Evolutionary conservation across 2,113 vertebrate species (phyloP).

Genomic region (Psephotus haematonotus): DNA sequence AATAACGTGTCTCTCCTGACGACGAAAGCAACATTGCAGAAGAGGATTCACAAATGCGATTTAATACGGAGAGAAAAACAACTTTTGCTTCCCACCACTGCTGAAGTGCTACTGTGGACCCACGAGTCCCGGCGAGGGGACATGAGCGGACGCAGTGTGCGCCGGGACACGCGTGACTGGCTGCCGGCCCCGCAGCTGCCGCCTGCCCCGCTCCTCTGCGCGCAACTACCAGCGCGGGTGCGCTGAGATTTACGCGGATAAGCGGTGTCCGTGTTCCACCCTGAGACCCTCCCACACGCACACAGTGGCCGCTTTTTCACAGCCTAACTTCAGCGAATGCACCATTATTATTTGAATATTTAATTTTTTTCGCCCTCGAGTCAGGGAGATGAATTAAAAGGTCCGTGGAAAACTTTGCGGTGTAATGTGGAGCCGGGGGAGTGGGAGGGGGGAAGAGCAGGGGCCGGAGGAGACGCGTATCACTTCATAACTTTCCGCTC

Average conservation of each 20-base stretch:
- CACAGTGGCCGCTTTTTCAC: neutral
- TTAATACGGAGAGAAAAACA: conserved; percentile 37
- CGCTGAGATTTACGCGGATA: neutral
- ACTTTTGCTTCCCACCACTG: conserved; percentile 35
- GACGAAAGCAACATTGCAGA: conserved; percentile 34
- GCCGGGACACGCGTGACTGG: neutral
- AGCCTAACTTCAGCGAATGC: neutral
- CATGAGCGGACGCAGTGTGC: neutral
- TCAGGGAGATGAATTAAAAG: conserved; percentile 15
- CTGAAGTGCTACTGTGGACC: neutral
- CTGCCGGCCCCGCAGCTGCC: neutral
- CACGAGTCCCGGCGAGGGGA: neutral
- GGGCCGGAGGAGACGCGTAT: neutral
- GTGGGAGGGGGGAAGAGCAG: neutral
- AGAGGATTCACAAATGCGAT: conserved; percentile 67
- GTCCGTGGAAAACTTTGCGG: conserved; percentile 3
- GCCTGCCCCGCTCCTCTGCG: neutral
- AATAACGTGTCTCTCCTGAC: conserved; percentile 44
- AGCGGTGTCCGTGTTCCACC: neutral
- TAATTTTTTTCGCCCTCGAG: neutral
- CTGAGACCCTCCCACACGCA: neutral
- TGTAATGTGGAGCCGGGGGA: neutral
- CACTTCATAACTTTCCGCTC: neutral
- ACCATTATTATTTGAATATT: neutral
- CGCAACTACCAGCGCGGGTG: neutral